A percentile compares a stretch with the other conserved stretches of the same genome.
These are phyloP conservation scores for Amniataba percoides DNA, from an alignment of 2,797 vertebrate species.

Conservation along the genomic window DNA sequence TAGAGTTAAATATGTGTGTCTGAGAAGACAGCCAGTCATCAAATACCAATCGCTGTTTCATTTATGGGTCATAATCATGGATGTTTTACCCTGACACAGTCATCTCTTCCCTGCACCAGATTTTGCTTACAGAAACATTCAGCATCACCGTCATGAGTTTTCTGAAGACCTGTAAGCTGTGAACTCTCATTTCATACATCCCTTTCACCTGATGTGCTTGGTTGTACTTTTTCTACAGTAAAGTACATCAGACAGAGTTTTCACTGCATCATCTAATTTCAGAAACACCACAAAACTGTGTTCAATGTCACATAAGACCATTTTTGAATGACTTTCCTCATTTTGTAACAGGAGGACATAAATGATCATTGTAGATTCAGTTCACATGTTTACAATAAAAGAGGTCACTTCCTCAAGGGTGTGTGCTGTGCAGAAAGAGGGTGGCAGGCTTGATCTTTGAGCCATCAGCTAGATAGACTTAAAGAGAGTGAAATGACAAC, in stretches of 20 bases:
- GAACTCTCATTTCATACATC: background rate
- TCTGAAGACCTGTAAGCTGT: background rate
- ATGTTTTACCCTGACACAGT: background rate
- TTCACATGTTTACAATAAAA: too few species aligned
- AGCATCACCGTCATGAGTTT: background rate
- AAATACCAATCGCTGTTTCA: background rate
- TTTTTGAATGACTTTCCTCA: too few species aligned
- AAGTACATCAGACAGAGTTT: background rate
- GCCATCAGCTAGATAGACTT: constrained; percentile 7
- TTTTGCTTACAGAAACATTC: background rate
- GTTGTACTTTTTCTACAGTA: background rate
- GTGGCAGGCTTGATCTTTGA: constrained; percentile 6
- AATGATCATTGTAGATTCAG: too few species aligned
- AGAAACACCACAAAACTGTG: too few species aligned
- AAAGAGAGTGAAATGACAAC: constrained; percentile 35
- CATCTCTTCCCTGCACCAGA: background rate
- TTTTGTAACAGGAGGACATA: too few species aligned
- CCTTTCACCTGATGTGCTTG: background rate
- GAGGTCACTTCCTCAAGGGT: background rate
- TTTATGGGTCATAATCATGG: background rate
- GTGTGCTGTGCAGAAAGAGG: background rate
- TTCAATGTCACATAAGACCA: too few species aligned
- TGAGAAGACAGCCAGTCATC: background rate
- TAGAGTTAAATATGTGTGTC: too few species aligned
- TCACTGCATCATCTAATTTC: too few species aligned